Evolutionary conservation across 35 echinoderm and acorn worm genomes (phyloP).

Genomic region (Lytechinus pictus): DNA sequence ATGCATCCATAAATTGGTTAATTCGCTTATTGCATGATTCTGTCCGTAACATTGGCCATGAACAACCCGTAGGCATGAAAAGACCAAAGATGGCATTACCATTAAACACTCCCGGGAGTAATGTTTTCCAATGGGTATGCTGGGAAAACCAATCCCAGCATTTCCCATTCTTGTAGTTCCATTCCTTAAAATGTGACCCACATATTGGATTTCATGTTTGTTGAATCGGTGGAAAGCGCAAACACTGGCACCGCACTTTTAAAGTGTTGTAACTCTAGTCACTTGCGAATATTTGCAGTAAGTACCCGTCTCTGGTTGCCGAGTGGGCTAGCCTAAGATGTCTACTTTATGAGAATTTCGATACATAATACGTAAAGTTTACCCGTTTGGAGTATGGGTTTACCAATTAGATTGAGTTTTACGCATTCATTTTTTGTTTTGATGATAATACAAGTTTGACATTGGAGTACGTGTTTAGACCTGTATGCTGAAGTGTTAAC

Average conservation of each 20-base stretch:
- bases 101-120: too few species aligned
- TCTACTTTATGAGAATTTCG: neutral
- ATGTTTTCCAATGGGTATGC: neutral
- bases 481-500: neutral
- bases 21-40: too few species aligned
- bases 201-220: slow-evolving; percentile 13
- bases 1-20: too few species aligned
- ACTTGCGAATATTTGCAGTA: neutral
- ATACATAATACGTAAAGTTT: too few species aligned
- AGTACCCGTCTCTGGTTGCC: neutral
- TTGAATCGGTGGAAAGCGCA: neutral
- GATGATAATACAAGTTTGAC: neutral
- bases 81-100: too few species aligned
- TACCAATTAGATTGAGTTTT: neutral
- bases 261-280: neutral
- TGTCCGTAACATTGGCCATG: too few species aligned
- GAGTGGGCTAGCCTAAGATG: neutral
- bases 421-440: neutral
- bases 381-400: neutral
- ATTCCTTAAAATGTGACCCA: neutral
- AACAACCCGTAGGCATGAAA: too few species aligned
- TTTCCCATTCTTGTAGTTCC: neutral
- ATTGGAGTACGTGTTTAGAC: neutral
- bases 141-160: neutral
- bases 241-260: neutral